These are phyloP conservation scores for Drosophila insularis DNA, from an alignment of 1,140 invertebrate species.

Conservation along the genomic window DNA sequence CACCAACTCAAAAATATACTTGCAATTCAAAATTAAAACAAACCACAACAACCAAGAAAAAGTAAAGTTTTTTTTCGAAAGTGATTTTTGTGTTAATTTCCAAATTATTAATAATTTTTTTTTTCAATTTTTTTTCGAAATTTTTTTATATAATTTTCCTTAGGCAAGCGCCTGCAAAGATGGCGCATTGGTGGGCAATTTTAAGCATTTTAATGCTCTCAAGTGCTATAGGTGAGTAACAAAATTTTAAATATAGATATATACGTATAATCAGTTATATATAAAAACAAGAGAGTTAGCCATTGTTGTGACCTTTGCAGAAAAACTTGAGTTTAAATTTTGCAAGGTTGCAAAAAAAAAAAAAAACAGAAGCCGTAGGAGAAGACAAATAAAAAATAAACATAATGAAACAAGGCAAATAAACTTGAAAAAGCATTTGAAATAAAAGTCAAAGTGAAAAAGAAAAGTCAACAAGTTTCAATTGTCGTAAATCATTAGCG, in stretches of 20 bases:
- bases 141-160: slow-evolving; percentile 35
- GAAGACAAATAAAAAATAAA: slow-evolving; percentile 11
- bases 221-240: slow-evolving; percentile 73
- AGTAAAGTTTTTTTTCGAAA: background rate
- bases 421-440: slow-evolving; percentile 44
- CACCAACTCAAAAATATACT: background rate
- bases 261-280: slow-evolving; percentile 18
- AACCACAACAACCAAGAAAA: background rate
- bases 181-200: slow-evolving; percentile 77
- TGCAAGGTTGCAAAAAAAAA: slow-evolving; percentile 51
- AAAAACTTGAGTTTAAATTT: slow-evolving; percentile 36
- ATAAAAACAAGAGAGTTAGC: slow-evolving; percentile 14
- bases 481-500: slow-evolving; percentile 53
- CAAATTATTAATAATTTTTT: background rate
- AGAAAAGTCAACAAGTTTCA: background rate
- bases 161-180: slow-evolving; percentile 63
- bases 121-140: slow-evolving; percentile 41
- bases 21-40: background rate
- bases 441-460: slow-evolving; percentile 20
- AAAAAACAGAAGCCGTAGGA: background rate
- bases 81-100: background rate
- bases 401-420: slow-evolving; percentile 61
- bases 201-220: slow-evolving; percentile 73
- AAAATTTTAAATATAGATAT: slow-evolving; percentile 4
- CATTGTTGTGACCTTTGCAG: slow-evolving; percentile 68